These are phyloP conservation scores for Hippoglossus hippoglossus DNA, from an alignment of 2,797 vertebrate genomes.

Conservation along the genomic window DNA sequence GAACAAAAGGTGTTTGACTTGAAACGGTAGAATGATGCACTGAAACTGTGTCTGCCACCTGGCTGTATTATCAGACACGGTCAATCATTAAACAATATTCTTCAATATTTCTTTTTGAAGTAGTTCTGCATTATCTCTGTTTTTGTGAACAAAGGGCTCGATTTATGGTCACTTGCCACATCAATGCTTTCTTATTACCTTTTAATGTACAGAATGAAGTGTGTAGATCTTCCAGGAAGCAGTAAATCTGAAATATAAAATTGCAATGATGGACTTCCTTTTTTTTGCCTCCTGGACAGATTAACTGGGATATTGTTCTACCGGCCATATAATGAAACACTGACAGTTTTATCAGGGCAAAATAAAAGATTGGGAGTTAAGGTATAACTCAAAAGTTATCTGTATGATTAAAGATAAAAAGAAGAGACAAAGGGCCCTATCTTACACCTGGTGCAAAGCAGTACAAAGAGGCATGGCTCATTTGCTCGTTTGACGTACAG, in stretches of 20 bases:
- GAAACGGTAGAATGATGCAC: conserved; percentile 47
- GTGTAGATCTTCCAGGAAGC: not conserved
- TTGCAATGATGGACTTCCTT: conserved; percentile 30
- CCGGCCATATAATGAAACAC: too few relatives aligned
- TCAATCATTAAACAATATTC: conserved; percentile 72
- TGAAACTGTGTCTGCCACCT: conserved; percentile 73
- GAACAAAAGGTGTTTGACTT: conserved; percentile 69
- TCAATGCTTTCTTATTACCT: not conserved
- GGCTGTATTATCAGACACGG: conserved; percentile 65
- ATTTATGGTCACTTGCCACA: not conserved
- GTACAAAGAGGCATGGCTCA: too few relatives aligned
- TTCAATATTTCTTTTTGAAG: not conserved
- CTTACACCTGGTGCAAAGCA: too few relatives aligned
- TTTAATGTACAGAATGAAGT: not conserved
- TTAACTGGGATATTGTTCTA: conserved; percentile 1
- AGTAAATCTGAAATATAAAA: conserved; percentile 1
- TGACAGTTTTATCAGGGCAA: too few relatives aligned
- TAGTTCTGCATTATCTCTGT: not conserved
- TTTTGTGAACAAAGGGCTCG: not conserved
- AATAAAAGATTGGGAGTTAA: too few relatives aligned
- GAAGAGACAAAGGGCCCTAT: too few relatives aligned
- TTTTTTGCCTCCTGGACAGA: conserved; percentile 7
- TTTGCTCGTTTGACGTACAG: too few relatives aligned
- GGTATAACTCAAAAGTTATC: too few relatives aligned
- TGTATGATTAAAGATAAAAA: too few relatives aligned